phyloP scores from a whole-genome alignment of 2,888 invertebrate genomes.

The Conomelus anceps region DNA sequence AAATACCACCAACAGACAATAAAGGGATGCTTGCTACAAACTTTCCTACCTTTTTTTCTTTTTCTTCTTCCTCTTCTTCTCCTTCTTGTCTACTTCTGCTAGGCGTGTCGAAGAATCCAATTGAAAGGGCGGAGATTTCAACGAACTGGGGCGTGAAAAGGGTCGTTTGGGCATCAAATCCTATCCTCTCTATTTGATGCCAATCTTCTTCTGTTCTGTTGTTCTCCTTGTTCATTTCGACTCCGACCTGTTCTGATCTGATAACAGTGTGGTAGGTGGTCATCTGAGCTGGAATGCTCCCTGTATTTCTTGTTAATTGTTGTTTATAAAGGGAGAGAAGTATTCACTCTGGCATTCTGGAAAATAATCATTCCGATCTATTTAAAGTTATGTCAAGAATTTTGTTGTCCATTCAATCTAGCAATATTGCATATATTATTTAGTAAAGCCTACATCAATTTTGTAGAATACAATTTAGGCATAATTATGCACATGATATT shows the following conservation, averaged over 20 bases:
- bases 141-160: neutral
- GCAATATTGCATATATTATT: no score
- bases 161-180: neutral
- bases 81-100: neutral
- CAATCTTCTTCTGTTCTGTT: neutral
- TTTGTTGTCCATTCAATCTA: no score
- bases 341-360: neutral
- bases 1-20: slow-evolving; percentile 2
- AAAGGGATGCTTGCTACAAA: neutral
- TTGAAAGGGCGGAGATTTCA: neutral
- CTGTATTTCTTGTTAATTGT: neutral
- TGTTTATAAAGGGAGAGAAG: slow-evolving; percentile 1
- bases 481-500: no score
- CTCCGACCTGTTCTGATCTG: neutral
- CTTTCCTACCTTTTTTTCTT: slow-evolving; percentile 22
- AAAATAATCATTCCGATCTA: neutral
- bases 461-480: no score
- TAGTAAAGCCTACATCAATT: no score
- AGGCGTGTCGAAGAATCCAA: neutral
- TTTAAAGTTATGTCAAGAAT: no score
- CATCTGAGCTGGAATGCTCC: neutral
- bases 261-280: neutral
- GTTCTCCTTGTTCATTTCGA: no score
- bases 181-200: neutral
- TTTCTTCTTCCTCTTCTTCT: neutral